phyloP scores from a whole-genome alignment of 2,797 vertebrate genomes.

The Enteromius unitaeniatus region DNA sequence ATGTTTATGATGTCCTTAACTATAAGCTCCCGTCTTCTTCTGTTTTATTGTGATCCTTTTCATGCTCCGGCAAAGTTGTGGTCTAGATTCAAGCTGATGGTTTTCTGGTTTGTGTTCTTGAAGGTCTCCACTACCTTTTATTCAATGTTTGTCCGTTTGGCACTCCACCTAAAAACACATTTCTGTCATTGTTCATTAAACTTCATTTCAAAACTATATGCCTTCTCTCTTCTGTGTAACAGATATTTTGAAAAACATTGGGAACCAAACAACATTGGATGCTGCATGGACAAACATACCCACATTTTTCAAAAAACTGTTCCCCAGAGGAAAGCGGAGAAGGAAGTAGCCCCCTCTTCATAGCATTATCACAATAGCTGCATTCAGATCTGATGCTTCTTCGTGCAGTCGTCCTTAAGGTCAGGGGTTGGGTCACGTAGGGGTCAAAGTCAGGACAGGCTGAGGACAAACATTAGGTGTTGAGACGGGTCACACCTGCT shows the following conservation, averaged over 20 bases:
- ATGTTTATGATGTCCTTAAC: not conserved
- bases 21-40: not conserved
- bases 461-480: constrained; percentile 25
- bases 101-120: not conserved
- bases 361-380: not conserved
- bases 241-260: not conserved
- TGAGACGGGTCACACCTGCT: constrained; percentile 3
- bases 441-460: constrained; percentile 46
- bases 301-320: not conserved
- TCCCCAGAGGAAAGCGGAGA: not conserved
- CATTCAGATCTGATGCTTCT: not conserved
- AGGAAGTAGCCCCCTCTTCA: not conserved
- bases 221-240: not conserved
- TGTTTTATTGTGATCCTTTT: not conserved
- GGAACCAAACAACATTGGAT: not conserved
- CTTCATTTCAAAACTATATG: not conserved
- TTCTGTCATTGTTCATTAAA: not conserved
- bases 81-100: not conserved
- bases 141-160: not conserved
- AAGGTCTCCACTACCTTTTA: not conserved
- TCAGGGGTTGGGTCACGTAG: constrained; percentile 5
- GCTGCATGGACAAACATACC: not conserved
- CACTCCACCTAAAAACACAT: not conserved
- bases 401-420: not conserved
- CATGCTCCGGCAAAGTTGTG: not conserved